Base-by-base conservation (phyloP, 2,113 vertebrate genomes). In the Callionymus lyra region DNA sequence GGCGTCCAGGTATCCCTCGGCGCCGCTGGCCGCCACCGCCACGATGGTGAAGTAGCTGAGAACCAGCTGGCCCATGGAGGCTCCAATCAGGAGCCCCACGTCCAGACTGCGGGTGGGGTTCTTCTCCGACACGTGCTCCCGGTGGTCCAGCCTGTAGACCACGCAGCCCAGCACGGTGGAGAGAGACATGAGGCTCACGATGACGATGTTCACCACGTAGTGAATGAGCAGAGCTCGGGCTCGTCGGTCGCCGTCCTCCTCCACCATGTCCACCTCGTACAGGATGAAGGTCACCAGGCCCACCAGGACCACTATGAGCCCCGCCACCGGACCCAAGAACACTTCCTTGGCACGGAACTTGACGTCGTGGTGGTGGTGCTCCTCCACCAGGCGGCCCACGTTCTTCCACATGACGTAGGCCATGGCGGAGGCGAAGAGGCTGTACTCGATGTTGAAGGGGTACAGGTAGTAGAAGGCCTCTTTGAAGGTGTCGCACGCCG, bases 391-490 rank as follows among this genome's bases (percentile, higher is more conserved):
- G 12, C 91, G 83, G 9, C 89, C 92, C 12, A 96, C 87, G 0
- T 97, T 97, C 73, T 91, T 93, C 93, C 92, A 95, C 93, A 94
- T 95, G 59, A 97, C 81, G 1, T 91, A 97, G 32, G 88, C 74
- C 87, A 92, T 88, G 47, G 91, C 88, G 2, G 90, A 91, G 12
- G 93, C 92, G 2, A 97, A 94, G 53, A 97, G 90, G 44, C 91
- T 92, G 77, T 94, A 97, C 65, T 97, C 94, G 0, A 93, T 93
- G 76, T 93, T 96, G 65, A 97, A 94, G 16, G 94, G 93, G 16
- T 96, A 92, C 27, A 97, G 67, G 80, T 92, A 98, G 60, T 86
- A 90, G 39, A 82, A 91, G n/a, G 88, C 89, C 0, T 86, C 80
- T 65, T 92, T 75, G 59, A 97, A 95, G 70, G 88, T 63, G 50